Conservation (phyloP, 2,888 invertebrate genomes). For the Drosophila testacea region DNA sequence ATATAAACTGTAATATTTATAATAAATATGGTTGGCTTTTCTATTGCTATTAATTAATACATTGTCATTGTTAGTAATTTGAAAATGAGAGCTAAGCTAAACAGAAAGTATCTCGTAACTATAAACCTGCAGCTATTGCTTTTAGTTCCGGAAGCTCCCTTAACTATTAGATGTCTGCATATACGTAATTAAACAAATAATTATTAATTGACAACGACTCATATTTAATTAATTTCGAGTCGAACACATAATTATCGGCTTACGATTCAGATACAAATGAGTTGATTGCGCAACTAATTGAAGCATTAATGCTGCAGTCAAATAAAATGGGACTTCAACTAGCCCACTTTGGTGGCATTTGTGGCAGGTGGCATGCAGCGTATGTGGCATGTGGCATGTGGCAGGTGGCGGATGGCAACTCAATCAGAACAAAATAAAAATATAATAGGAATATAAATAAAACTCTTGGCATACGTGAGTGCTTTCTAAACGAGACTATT, state of each 20-base stretch:
- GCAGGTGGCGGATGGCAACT: constrained; percentile 35
- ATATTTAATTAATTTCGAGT: constrained; percentile 18
- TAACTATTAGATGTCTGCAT: no score
- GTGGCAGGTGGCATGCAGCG: constrained; percentile 23
- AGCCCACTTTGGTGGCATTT: constrained; percentile 25
- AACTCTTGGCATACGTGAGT: constrained; percentile 27
- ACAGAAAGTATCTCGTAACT: not conserved
- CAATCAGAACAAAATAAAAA: constrained; percentile 20
- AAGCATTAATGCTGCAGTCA: constrained; percentile 22
- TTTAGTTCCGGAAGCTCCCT: no score
- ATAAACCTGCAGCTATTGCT: no score
- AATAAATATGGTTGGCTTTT: not conserved
- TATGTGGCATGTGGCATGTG: constrained; percentile 15
- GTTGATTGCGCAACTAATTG: constrained; percentile 40
- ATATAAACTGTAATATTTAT: constrained; percentile 6
- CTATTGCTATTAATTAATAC: constrained; percentile 7
- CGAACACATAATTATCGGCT: constrained; percentile 12
- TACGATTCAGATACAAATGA: constrained; percentile 6
- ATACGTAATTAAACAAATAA: not conserved
- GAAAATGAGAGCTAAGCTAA: not conserved
- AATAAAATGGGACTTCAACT: constrained; percentile 26
- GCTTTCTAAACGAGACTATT: constrained; percentile 19
- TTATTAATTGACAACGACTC: not conserved
- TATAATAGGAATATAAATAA: not conserved
- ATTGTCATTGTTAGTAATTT: constrained; percentile 2